phyloP scores from a whole-genome alignment of 2,797 vertebrate genomes.

The Geotrypetes seraphini region DNA sequence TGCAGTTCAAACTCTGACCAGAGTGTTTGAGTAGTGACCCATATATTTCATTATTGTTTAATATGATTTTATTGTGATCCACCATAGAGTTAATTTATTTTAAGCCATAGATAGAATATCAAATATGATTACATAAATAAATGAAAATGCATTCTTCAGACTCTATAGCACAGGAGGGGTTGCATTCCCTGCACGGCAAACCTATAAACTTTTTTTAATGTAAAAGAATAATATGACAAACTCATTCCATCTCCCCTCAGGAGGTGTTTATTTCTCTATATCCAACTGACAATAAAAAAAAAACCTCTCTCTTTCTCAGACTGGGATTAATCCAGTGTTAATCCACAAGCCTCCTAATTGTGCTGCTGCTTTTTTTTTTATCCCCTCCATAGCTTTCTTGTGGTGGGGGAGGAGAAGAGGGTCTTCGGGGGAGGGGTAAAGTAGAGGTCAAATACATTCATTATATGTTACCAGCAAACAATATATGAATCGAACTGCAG shows the following conservation, averaged over 20 bases:
- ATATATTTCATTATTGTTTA: too few species aligned
- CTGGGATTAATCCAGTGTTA: constrained; percentile 49
- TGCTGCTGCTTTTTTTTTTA: constrained; percentile 44
- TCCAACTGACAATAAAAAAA: constrained; percentile 11
- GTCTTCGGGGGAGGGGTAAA: too few species aligned
- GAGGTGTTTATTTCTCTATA: constrained; percentile 6
- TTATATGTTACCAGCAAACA: constrained; percentile 57
- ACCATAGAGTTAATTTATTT: too few species aligned
- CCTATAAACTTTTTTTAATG: constrained; percentile 13
- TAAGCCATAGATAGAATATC: too few species aligned
- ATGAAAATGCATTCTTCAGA: too few species aligned
- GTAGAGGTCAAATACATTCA: constrained; percentile 56
- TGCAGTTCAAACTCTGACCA: too few species aligned
- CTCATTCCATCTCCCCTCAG: constrained; percentile 15
- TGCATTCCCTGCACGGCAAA: too few species aligned
- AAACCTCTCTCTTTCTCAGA: constrained; percentile 31
- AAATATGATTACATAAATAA: too few species aligned
- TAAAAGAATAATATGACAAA: constrained; percentile 1
- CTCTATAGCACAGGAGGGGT: too few species aligned
- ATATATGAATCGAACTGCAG: constrained; percentile 51
- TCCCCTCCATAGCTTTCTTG: constrained; percentile 50
- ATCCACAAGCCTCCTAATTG: constrained; percentile 42
- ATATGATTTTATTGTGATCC: too few species aligned
- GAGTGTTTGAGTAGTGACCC: too few species aligned
- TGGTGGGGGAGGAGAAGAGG: constrained; percentile 42